phyloP scores from a whole-genome alignment of 2,113 vertebrate genomes.

The human region GRCh38 chr17:2074501-2075000 shows the following conservation, averaged over 20 bases:
- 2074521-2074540: neutral
- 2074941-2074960: neutral
- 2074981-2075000: neutral
- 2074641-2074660: neutral
- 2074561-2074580: neutral
- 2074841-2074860: neutral
- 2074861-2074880: neutral
- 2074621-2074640: neutral
- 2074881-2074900: neutral
- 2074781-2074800: neutral
- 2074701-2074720: neutral
- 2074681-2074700: neutral
- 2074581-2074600: neutral
- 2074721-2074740: neutral
- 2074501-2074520: neutral
- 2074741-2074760: neutral
- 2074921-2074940: neutral
- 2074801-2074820: conserved; percentile 20
- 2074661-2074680: neutral
- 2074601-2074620: neutral
- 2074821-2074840: neutral
- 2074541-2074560: neutral
- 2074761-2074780: neutral
- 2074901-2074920: neutral
- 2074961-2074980: neutral